Evolutionary conservation across 2,888 invertebrate species (phyloP), one percentile per base, ranked within the genome.

Genomic region (Sepiola atlantica): DNA sequence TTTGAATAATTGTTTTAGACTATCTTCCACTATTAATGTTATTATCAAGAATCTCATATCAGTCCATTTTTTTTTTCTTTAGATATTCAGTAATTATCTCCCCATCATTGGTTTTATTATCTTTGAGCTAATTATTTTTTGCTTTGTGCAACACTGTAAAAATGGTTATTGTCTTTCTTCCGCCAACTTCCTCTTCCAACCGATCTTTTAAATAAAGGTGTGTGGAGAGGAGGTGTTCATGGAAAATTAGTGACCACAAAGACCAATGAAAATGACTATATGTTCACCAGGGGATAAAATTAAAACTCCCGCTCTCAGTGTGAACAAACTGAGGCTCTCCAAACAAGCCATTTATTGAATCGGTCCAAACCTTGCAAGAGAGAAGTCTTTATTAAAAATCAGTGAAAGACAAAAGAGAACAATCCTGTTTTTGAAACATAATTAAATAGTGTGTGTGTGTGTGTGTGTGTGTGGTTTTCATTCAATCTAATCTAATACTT

Each of bases 221-320:
- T 16, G 77, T n/a, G n/a, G 77, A 18, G 8, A 28, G 24, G 6
- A 24, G 61, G 61, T 8, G 4, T 10, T 20, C n/a, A n/a, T 77
- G 12, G n/a, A 32, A 77, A n/a, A 77, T 77, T 77, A 77, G 77
- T 77, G 77, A 77, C n/a, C 77, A 77, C 77, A 77, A 77, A 16
- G n/a, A n/a, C 77, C n/a, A 77, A 77, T 77, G 16, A 12, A 45
- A 77, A n/a, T 77, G 77, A 77, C 14, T n/a, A 77, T 12, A 77
- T 77, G 77, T 77, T 77, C 77, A 77, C n/a, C n/a, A n/a, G 77
- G 77, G 77, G n/a, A 77, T 77, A n/a, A 77, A 77, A 77, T 77
- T 77, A 77, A 77, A 77, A 77, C n/a, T 77, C 77, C 2, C 14
- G n/a, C 14, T n/a, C n/a, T 77, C n/a, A n/a, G n/a, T n/a, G n/a